phyloP scores from a whole-genome alignment of 2,888 invertebrate genomes.

The Eupithecia vulgata region DNA sequence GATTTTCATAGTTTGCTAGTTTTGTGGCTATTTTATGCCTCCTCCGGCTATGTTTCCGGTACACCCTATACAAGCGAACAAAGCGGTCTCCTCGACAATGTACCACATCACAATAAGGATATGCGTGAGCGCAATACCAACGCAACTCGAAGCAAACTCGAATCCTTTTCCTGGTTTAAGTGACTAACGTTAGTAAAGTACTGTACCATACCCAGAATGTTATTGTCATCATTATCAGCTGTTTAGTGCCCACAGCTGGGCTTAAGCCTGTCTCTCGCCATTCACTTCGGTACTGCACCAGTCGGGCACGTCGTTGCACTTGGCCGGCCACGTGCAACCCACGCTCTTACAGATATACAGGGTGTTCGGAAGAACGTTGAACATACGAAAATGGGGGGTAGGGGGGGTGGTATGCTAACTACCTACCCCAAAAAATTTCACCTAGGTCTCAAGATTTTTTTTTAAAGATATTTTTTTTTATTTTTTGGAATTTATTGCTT shows the following conservation, averaged over 20 bases:
- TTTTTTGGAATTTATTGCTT: too few relatives aligned
- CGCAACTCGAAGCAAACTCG: neutral
- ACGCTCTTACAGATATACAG: too few relatives aligned
- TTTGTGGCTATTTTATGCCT: neutral
- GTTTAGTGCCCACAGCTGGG: neutral
- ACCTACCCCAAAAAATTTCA: too few relatives aligned
- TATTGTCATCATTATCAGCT: neutral
- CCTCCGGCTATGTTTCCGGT: neutral
- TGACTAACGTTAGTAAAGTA: slow-evolving; percentile 21
- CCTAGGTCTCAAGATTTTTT: too few relatives aligned
- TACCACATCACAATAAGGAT: slow-evolving; percentile 13
- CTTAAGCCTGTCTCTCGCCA: neutral
- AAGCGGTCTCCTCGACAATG: slow-evolving; percentile 22
- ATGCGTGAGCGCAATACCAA: slow-evolving; percentile 12
- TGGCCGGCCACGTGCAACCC: too few relatives aligned
- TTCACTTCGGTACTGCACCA: neutral
- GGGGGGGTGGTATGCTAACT: too few relatives aligned
- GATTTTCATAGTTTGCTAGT: neutral
- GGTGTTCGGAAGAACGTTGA: too few relatives aligned
- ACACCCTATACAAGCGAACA: slow-evolving; percentile 1
- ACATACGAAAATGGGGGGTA: too few relatives aligned
- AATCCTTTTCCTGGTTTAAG: slow-evolving; percentile 13
- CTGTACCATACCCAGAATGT: neutral
- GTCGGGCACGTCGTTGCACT: too few relatives aligned
- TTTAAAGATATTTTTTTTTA: too few relatives aligned